Evolutionary conservation across 2,888 invertebrate species (phyloP).

Genomic region (Eupithecia subfuscata): DNA sequence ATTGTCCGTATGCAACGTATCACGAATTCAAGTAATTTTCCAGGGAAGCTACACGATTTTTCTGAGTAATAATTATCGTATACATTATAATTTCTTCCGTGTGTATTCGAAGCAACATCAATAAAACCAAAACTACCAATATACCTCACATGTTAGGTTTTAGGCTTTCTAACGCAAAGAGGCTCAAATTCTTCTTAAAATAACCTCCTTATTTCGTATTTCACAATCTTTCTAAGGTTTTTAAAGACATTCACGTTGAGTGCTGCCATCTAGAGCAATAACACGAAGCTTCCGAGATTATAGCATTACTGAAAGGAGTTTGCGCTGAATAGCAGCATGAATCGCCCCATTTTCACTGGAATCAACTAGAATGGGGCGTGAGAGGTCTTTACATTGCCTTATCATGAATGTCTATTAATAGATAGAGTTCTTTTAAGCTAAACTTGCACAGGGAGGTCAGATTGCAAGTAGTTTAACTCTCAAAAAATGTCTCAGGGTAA

Average conservation of each 20-base stretch:
- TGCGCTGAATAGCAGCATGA: constrained; percentile 17
- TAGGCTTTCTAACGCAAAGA: background rate
- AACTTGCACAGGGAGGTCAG: background rate
- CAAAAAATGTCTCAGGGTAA: too few species aligned
- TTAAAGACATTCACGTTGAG: constrained; percentile 4
- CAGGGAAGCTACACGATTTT: too few species aligned
- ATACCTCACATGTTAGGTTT: background rate
- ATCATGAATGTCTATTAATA: background rate
- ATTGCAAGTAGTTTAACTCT: too few species aligned
- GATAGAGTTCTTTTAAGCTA: background rate
- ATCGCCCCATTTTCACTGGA: constrained; percentile 24
- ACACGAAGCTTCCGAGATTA: constrained; percentile 16
- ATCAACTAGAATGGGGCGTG: constrained; percentile 11
- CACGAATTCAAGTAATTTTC: too few species aligned
- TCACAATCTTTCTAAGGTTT: constrained; percentile 9
- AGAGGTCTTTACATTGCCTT: background rate
- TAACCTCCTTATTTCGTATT: background rate
- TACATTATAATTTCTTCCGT: too few species aligned
- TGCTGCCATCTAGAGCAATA: constrained; percentile 20
- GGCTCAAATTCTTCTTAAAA: background rate
- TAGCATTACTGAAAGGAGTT: constrained; percentile 15
- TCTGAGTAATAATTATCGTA: too few species aligned
- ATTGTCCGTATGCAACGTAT: too few species aligned
- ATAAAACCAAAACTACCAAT: background rate
- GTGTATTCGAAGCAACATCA: background rate